Percentiles rank a stretch among this genome's conserved stretches.
Conservation (phyloP, 2,113 vertebrate genomes). For the human region DNA sequence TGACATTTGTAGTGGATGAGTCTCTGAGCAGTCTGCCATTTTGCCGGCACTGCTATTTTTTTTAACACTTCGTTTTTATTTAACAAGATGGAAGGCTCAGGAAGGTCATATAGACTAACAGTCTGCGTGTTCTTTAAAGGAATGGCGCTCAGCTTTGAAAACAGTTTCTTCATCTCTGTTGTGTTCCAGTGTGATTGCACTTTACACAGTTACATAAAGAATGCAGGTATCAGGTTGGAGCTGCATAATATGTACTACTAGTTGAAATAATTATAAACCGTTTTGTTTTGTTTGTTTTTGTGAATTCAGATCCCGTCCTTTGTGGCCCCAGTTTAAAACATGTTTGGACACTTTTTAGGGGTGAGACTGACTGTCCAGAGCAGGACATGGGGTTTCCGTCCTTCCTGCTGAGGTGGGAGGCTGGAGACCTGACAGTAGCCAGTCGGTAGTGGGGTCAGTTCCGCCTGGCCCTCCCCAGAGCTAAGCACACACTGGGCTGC, state of each 20-base stretch:
- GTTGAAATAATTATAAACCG: neutral
- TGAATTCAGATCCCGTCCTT: neutral
- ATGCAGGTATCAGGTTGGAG: neutral
- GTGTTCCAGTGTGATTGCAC: neutral
- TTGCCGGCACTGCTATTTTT: neutral
- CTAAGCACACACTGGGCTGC: neutral
- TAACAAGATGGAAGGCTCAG: neutral
- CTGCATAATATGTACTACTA: rapidly evolving
- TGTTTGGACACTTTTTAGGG: neutral
- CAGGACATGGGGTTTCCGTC: rapidly evolving
- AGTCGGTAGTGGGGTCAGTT: neutral
- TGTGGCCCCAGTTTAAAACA: neutral
- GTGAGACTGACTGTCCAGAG: neutral
- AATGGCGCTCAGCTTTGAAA: neutral
- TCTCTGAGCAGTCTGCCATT: neutral
- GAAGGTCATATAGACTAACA: neutral
- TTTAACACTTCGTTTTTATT: neutral
- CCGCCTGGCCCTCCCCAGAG: too few relatives aligned
- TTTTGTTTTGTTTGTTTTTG: neutral
- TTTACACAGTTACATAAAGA: neutral
- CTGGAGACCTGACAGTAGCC: neutral
- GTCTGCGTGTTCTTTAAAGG: neutral
- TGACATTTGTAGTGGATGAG: too few relatives aligned
- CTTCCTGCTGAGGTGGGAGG: neutral
- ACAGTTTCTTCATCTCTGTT: neutral